These are phyloP conservation scores for Pollimyrus isidori DNA, from an alignment of 2,113 vertebrate genomes.

Conservation along the genomic window DNA sequence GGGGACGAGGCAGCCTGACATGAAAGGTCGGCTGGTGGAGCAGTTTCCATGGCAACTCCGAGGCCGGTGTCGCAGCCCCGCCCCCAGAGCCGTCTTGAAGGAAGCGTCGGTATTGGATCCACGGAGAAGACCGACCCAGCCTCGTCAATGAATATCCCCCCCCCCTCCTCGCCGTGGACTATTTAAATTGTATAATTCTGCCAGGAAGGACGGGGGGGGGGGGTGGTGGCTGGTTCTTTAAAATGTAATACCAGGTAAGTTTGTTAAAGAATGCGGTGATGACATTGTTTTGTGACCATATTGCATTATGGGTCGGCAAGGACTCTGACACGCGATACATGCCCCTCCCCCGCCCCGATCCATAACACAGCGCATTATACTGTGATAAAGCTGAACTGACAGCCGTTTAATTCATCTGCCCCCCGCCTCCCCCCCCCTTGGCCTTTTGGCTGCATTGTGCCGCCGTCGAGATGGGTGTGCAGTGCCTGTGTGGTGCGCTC, in stretches of 20 bases:
- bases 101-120: neutral
- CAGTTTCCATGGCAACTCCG: neutral
- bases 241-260: neutral
- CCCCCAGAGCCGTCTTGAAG: neutral
- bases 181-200: neutral
- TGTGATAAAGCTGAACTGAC: neutral
- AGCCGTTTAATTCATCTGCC: neutral
- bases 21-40: neutral
- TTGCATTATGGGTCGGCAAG: neutral
- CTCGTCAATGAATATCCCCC: neutral
- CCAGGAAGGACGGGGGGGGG: neutral
- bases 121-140: neutral
- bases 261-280: neutral
- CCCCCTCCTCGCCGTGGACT: no score
- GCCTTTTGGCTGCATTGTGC: neutral
- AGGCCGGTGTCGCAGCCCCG: neutral
- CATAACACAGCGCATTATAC: neutral
- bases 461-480: neutral
- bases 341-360: neutral
- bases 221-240: neutral
- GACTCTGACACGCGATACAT: neutral
- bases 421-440: no score
- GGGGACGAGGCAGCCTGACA: conserved; percentile 22
- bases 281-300: neutral
- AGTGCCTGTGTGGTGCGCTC: neutral